These are phyloP conservation scores for Spilarctia lutea DNA, from an alignment of 2,888 invertebrate species.

Conservation along the genomic window DNA sequence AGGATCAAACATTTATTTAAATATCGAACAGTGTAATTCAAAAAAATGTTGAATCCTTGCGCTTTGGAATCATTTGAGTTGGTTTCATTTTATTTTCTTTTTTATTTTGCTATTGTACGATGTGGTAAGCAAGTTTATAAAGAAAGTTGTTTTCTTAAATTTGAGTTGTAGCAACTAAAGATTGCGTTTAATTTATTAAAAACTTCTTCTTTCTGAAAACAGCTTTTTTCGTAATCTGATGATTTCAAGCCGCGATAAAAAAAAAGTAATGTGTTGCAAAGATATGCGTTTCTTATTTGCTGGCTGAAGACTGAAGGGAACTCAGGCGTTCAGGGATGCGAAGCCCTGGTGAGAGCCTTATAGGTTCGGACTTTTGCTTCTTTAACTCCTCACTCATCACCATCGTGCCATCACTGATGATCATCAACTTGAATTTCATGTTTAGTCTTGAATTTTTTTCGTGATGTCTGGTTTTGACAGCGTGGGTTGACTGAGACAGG, in stretches of 20 bases:
- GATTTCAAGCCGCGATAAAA: constrained; percentile 67
- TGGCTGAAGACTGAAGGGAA: constrained; percentile 86
- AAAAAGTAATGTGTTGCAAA: constrained; percentile 84
- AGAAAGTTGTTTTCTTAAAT: constrained; percentile 58
- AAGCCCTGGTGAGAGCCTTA: constrained; percentile 87
- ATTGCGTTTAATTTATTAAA: background rate
- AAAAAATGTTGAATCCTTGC: constrained; percentile 51
- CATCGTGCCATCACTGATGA: constrained; percentile 55
- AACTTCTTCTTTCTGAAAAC: constrained; percentile 46
- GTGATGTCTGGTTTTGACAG: constrained; percentile 42
- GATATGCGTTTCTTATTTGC: constrained; percentile 86
- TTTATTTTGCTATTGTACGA: constrained; percentile 64
- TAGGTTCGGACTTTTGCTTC: constrained; percentile 86
- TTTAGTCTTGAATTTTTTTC: constrained; percentile 41
- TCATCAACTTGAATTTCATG: constrained; percentile 45
- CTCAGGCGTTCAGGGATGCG: constrained; percentile 86
- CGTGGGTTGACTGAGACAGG: constrained; percentile 48
- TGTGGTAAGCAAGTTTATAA: constrained; percentile 53
- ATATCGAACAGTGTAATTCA: background rate
- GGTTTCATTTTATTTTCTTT: constrained; percentile 46
- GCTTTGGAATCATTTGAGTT: constrained; percentile 65
- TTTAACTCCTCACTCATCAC: constrained; percentile 67
- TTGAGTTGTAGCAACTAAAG: background rate
- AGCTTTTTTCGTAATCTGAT: constrained; percentile 62
- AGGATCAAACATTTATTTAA: constrained; percentile 46